These are phyloP conservation scores for Ectropis grisescens DNA, from an alignment of 1,140 invertebrate species.

Conservation along the genomic window DNA sequence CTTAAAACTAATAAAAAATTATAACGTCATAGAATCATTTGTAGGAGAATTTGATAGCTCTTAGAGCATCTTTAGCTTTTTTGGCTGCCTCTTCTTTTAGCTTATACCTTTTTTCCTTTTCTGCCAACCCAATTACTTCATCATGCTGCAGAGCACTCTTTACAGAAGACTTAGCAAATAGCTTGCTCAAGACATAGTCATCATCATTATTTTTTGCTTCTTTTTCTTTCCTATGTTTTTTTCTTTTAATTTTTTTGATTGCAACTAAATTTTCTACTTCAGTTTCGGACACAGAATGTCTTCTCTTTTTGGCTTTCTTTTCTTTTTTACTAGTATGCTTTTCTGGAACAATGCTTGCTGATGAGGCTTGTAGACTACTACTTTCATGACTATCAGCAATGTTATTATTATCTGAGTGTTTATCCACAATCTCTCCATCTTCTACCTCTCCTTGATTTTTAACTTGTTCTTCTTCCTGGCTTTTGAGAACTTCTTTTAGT, in stretches of 20 bases:
- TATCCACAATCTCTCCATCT: slow-evolving; percentile 11
- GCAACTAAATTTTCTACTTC: slow-evolving; percentile 45
- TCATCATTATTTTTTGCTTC: slow-evolving; percentile 55
- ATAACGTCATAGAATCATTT: slow-evolving; percentile 29
- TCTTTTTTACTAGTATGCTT: too few relatives aligned
- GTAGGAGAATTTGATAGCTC: slow-evolving; percentile 68
- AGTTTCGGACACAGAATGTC: slow-evolving; percentile 13
- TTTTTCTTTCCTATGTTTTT: slow-evolving; percentile 34
- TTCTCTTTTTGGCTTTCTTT: slow-evolving; percentile 6
- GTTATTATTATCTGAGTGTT: background rate
- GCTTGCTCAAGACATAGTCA: slow-evolving; percentile 72
- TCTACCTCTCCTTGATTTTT: too few relatives aligned
- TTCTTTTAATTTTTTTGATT: slow-evolving; percentile 49
- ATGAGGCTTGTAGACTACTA: too few relatives aligned
- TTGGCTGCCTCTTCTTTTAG: slow-evolving; percentile 68
- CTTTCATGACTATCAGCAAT: slow-evolving; percentile 2
- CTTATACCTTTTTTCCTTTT: slow-evolving; percentile 57
- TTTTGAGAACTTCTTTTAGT: slow-evolving; percentile 53
- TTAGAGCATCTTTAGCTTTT: slow-evolving; percentile 64
- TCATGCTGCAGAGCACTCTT: slow-evolving; percentile 73
- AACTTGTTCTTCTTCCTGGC: slow-evolving; percentile 26
- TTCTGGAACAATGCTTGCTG: background rate
- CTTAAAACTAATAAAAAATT: too few relatives aligned
- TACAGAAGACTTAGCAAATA: slow-evolving; percentile 71
- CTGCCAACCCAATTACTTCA: slow-evolving; percentile 65